Evolutionary conservation across 2,888 invertebrate genomes (phyloP), one percentile per base, ranked within the genome.

Genomic region (Oscheius sp.): DNA sequence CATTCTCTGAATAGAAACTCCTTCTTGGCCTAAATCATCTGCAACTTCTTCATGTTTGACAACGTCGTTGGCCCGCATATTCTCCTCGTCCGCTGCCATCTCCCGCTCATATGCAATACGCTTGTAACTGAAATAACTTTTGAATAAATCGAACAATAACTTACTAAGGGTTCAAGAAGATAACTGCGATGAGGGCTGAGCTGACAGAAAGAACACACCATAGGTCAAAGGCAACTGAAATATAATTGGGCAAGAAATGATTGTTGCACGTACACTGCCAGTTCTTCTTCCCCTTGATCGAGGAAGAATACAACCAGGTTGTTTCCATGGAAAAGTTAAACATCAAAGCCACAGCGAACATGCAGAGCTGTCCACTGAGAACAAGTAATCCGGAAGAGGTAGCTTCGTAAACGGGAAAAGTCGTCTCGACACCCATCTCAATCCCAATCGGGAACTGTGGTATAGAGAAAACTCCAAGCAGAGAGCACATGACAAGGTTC

Each of bases 351-450:
- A 74, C 35, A 42, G 55, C 51, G 68, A 80, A 80, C 78, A 80
- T 80, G 71, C 75, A 78, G 0, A 80, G 48, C 9, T 78, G 78
- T 32, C 86, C 85, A 9, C 80, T 76, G 51, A 86, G 80, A 58
- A 85, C 84, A 60, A 87, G 75, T 53, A 88, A 63, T 10, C 87
- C 87, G n/a, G 83, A 83, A 10, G 85, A 84, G 7, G 86, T 85
- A 1, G 86, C 86, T 63, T 87, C 87, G 33, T 83, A 82, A 13
- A 87, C 83, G 1, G 87, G 87, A 59, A 81, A 87, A 2, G 87
- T 87, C 33, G 85, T 85, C 71, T 87, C 87, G 9, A 87, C 85
- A 5, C 87, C 86, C 75, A 87, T 76, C 71, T 87, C 81, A 5
- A 77, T 71, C 53, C 81, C 81, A 42, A 79, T 79, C 1, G 78